Evolutionary conservation across 2,797 vertebrate species (phyloP), one percentile per base, ranked within the genome.

Genomic region (Schizothorax lantsangensis): DNA sequence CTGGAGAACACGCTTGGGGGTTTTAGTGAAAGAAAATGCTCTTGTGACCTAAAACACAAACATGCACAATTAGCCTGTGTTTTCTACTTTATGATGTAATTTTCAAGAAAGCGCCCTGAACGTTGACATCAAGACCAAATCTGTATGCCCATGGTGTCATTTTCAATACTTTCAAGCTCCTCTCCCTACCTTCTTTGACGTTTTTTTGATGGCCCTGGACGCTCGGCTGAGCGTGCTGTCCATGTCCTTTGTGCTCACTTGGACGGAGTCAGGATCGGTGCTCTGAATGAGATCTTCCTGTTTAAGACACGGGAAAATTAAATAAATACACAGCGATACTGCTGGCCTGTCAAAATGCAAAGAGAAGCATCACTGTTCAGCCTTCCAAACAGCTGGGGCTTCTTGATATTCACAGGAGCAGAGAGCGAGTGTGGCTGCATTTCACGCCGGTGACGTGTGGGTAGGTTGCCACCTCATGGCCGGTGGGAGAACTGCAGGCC

Each of bases 221-320:
- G 98, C 98, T 93, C 97, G 97, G 93, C 98, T 99, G 91, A 99
- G 93, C 36, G 98, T 99, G 95, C 98, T 99, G 92, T 98, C 98
- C 98, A 99, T 97, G 91, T 99, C 98, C 94, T 98, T 99, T 66
- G 98, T 99, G 96, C 93, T 99, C 90, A 99, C 96, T 95, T 99
- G 98, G 84, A 99, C 95, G 1, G 97, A 96, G 90, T 99, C 97
- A 33, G 98, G 97, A 91, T 99, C 97, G 84, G 97, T 96, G 88
- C 92, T 92, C 86, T 97, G 98, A 93, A 99, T 98, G 77, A 99
- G 95, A 91, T 99, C 97, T 93, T 98, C 98, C 98, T 99, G 91
- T 88, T 91, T 79, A 89, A 85, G 54, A 90, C 69, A 79, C 4
- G 15, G 33, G 75, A 80, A 19, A 90, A 85, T 89, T 62, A 64